A percentile compares a stretch with the other conserved stretches of the same genome.
Conservation (phyloP, 2,888 invertebrate genomes). For the Alloplasta piceator region DNA sequence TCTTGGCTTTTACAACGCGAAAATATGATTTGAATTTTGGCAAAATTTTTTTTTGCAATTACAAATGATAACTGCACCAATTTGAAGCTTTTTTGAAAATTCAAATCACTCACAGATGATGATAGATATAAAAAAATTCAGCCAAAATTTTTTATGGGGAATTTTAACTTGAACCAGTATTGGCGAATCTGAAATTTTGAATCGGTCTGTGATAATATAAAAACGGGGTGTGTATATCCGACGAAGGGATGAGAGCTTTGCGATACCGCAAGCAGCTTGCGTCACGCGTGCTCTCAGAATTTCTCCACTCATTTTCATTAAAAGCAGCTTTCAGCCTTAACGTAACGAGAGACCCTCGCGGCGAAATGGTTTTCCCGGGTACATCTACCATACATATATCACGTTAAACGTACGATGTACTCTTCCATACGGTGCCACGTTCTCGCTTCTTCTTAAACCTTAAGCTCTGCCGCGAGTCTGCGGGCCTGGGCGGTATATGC, state of each 20-base stretch:
- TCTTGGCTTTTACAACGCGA: too few relatives aligned
- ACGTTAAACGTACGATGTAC: neutral
- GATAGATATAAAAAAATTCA: too few relatives aligned
- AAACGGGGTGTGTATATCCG: too few relatives aligned
- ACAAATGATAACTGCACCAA: too few relatives aligned
- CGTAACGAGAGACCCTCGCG: constrained; percentile 22
- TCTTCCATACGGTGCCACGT: constrained; percentile 25
- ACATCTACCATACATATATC: constrained; percentile 6
- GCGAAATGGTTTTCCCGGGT: constrained; percentile 24
- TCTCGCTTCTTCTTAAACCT: constrained; percentile 54
- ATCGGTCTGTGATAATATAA: too few relatives aligned
- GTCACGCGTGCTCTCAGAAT: constrained; percentile 46
- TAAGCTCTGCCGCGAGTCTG: constrained; percentile 26
- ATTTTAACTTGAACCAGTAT: too few relatives aligned
- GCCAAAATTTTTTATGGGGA: too few relatives aligned
- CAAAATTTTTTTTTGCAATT: too few relatives aligned
- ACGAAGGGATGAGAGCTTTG: constrained; percentile 30
- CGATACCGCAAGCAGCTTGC: constrained; percentile 14
- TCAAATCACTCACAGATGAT: too few relatives aligned
- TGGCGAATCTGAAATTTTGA: too few relatives aligned
- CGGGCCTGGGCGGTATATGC: constrained; percentile 8
- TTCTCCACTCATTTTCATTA: constrained; percentile 68
- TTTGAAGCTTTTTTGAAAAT: too few relatives aligned
- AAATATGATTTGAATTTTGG: too few relatives aligned
- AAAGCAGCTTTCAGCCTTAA: constrained; percentile 70